A percentile compares a stretch with the other conserved stretches of the same genome.
Conservation (phyloP, 1,140 invertebrate species). For the Chionoecetes opilio region DNA sequence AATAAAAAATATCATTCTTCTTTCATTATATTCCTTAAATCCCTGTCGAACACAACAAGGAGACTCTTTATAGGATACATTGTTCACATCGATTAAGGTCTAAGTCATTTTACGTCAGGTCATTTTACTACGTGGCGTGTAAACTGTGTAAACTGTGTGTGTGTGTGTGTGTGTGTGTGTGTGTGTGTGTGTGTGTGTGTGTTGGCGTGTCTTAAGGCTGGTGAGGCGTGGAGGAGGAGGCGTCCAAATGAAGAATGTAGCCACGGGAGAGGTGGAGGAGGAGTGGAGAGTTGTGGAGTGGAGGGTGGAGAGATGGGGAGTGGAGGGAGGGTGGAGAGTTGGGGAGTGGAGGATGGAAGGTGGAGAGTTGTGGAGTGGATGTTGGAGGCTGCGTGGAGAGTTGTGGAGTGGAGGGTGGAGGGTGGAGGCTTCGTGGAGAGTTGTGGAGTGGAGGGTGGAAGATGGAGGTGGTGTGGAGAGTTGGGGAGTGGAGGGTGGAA, state of each 20-base stretch:
- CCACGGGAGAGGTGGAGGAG: not conserved
- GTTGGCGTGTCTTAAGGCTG: not conserved
- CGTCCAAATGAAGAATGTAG: not conserved
- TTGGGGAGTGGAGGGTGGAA: slow-evolving; percentile 28
- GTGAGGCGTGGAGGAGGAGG: not conserved
- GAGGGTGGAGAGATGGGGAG: not conserved
- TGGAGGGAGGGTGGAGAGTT: not conserved
- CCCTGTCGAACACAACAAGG: too few relatives aligned
- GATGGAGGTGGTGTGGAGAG: not conserved
- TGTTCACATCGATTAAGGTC: too few relatives aligned
- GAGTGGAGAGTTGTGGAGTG: not conserved
- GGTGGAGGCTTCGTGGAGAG: not conserved
- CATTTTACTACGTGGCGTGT: not conserved
- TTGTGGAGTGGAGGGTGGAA: too few relatives aligned
- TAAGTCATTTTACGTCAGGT: too few relatives aligned
- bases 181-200: too few relatives aligned
- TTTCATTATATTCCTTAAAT: too few relatives aligned
- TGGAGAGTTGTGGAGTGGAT: not conserved
- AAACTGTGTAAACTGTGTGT: not conserved
- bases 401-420: not conserved
- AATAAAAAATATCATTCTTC: too few relatives aligned
- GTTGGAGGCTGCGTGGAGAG: not conserved
- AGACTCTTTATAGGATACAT: too few relatives aligned
- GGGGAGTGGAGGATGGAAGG: not conserved
- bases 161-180: too few relatives aligned